Base-by-base conservation (phyloP, 2,113 vertebrate genomes). In the Rhegmatorhina hoffmannsi region DNA sequence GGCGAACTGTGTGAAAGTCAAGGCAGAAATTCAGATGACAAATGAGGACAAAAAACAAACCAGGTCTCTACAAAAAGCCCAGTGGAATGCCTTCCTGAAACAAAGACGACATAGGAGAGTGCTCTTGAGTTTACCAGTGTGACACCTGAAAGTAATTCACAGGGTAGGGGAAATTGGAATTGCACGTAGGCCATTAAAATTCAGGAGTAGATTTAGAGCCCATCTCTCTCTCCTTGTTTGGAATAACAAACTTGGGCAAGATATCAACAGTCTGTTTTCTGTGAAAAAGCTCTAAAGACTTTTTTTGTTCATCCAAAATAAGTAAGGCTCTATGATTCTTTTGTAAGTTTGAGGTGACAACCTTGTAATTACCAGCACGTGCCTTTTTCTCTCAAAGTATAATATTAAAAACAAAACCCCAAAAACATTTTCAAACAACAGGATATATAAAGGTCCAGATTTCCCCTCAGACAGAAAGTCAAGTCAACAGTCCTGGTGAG, bases 341-440 rank as follows among this genome's bases (percentile, higher is more conserved):
- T 60, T 90, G 50, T 58, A 49, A 84, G 67, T 34, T 90, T 93
- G 88, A 92, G 60, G 87, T 87, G 73, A 79, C 67, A 96, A 89
- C 36, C 69, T 87, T 86, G 70, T 52, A 91, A 90, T 70, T 36
- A 76, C 47, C 56, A 91, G 44, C 67, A 93, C 1, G 2, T 67
- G 86, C 12, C 29, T 84, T 76, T 69, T 95, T 91, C 72, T 95
- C 79, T 55, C 62, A 93, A 90, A 79, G 77, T 58, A 95, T 86
- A 52, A 13, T 44, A 50, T 25, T 46, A 91, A 70, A 79, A 90
- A 36, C 6, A 88, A 87, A 50, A 46, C 6, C 21, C 34, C 40
- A 73, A 76, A 84, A 79, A 13, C n/a, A 76, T 58, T 94, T 94
- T 68, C 53, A 66, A 85, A 58, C 47, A 40, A 85, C 52, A 64